Base-by-base conservation (phyloP, 2,113 vertebrate species). In the Leptocoma aspasia region DNA sequence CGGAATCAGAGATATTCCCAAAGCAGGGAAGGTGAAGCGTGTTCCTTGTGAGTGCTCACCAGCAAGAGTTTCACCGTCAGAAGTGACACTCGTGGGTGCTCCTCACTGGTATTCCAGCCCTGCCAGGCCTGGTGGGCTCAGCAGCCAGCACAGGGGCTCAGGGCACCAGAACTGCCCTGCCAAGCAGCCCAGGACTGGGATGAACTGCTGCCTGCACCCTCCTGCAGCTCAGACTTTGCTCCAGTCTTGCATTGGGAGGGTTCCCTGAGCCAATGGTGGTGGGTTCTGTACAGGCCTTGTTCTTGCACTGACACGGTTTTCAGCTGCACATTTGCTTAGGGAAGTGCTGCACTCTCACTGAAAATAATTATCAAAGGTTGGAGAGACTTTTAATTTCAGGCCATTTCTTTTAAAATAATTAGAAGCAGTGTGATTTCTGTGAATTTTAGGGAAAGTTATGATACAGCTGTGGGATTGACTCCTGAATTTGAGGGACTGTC, bases 61-160 rank as follows among this genome's bases (percentile, higher is more conserved):
- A 47, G 47, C n/a, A 21, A 0, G 33, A 33, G 33, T 47, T 17
- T 33, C 11, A 2, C 1, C 2, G 19, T 7, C 0, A 0, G 39
- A 31, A n/a, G 45, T 15, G 57, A 9, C 24, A 2, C 37, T 37
- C 2, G 15, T 21, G 78, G 39, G 5, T 52, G 59, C 64, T 37
- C 21, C 69, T 60, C 20, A 4, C 30, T 19, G 79, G 18, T 6
- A 3, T 12, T 33, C 35, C 57, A 57, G 63, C 11, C 7, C 53
- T 77, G 77, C 39, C 27, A 16, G 28, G 11, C 14, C 24, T 35
- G 39, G 3, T n/a, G 49, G 39, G 10, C 28, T 64, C 42, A 45
- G 79, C 50, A 22, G 6, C 3, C 37, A 60, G 50, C 30, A 15
- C 26, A 5, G n/a, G 56, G 37, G 45, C 66, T 89, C 2, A 3